Conservation (phyloP, 2,113 vertebrate species). For the Pandion haliaetus region DNA sequence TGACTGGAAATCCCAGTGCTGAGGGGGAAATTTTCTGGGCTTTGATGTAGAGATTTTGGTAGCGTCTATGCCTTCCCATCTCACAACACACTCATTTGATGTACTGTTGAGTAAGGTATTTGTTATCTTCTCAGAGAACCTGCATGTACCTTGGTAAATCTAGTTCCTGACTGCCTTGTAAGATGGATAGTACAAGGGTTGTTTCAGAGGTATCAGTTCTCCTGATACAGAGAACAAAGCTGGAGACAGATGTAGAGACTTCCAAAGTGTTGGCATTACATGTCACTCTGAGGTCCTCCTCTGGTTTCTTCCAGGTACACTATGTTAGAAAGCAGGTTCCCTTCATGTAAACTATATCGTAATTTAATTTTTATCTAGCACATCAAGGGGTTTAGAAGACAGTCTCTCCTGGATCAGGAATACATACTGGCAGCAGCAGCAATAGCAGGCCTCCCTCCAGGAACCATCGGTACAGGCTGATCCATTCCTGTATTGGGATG, state of each 20-base stretch:
- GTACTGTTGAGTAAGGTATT: conserved; percentile 14
- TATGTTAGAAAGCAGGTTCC: not conserved
- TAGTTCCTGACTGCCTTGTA: conserved; percentile 3
- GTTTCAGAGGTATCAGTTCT: conserved; percentile 3
- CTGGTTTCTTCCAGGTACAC: not conserved
- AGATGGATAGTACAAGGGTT: not conserved
- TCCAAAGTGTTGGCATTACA: not conserved
- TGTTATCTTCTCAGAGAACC: conserved; percentile 32
- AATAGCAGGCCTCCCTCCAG: not conserved
- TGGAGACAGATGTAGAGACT: not conserved
- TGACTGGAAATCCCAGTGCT: not conserved
- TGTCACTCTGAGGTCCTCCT: not conserved
- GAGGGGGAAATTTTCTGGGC: not conserved
- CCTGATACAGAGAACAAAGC: conserved; percentile 17
- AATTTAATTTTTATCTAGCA: not conserved
- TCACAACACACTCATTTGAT: conserved; percentile 19
- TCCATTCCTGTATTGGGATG: not conserved
- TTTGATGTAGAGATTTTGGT: conserved; percentile 15
- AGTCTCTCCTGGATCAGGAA: not conserved
- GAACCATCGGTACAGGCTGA: not conserved
- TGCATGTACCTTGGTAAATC: not conserved
- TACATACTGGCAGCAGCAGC: not conserved
- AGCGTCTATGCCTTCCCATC: not conserved
- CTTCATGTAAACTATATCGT: not conserved
- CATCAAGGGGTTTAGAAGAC: not conserved